Evolutionary conservation across 2,797 vertebrate genomes (phyloP), one percentile per base, ranked within the genome.

Genomic region (Tragelaphus oryx): DNA sequence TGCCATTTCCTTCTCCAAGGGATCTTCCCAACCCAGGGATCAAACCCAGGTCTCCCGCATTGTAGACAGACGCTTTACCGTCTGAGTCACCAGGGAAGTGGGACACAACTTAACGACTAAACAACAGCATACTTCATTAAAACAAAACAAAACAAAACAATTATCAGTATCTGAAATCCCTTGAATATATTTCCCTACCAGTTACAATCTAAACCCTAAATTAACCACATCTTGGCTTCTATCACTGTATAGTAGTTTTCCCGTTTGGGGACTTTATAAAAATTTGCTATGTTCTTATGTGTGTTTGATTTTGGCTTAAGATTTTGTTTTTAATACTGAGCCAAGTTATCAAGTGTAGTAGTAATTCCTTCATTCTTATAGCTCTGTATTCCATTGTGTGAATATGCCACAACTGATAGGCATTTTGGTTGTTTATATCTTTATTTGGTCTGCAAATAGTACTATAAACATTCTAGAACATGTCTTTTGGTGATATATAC

Each of bases 361-460:
- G 24, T 85, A 94, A 84, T 93, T 91, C 26, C 30, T 71, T 80
- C 55, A 81, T 95, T 92, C 71, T 95, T 59, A 89, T 60, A 85
- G 33, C 37, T 52, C 44, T 60, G 44, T 55, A 83, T 95, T 89
- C n/a, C 37, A 26, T 87, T 91, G 33, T 96, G 20, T 82, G 46
- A 74, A 6, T 85, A 80, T 84, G 50, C 33, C 28, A n/a, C 60
- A 75, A 48, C 24, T 87, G 68, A 57, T 74, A 9, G 13, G 6
- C 48, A 84, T 94, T 90, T 83, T 83, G 65, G 26, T 86, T 60
- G 37, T 71, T 92, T 92, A 28, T 26, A 60, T 60, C 86, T 94
- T 93, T 44, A 44, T 44, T 44, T 65, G 24, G 46, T 55, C 46
- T 83, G 8, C 11, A 87, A 52, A 87, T 65, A 59, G 14, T 92